Evolutionary conservation across 2,113 vertebrate species (phyloP).

Genomic region (Elephas maximus): DNA sequence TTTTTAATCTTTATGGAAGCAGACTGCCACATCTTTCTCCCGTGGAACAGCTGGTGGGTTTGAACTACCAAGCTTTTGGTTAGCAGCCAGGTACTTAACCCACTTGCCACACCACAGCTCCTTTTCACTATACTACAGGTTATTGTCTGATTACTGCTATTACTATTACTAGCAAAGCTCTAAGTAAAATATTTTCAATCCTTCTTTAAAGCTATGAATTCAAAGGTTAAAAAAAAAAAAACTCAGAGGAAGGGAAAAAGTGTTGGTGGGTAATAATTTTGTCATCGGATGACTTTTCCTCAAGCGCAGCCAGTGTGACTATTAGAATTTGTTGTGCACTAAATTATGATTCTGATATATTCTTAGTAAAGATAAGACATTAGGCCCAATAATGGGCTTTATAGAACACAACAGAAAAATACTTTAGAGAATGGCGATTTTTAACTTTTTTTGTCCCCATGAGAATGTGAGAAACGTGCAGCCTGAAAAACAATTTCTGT

Average conservation of each 20-base stretch:
- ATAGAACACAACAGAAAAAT: background rate
- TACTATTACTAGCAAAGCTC: background rate
- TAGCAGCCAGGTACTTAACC: background rate
- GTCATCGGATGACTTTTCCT: background rate
- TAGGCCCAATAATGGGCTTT: background rate
- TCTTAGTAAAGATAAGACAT: background rate
- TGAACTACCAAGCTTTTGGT: background rate
- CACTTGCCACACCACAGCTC: background rate
- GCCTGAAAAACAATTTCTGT: background rate
- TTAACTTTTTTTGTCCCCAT: background rate
- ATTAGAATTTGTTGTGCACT: background rate
- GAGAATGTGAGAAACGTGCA: background rate
- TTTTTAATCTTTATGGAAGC: background rate
- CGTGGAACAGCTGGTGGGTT: background rate
- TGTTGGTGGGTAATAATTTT: background rate
- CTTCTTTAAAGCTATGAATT: background rate
- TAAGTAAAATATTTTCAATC: background rate
- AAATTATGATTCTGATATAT: background rate
- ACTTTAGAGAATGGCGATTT: background rate
- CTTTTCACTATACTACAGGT: background rate
- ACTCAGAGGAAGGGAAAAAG: background rate
- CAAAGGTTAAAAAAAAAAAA: background rate
- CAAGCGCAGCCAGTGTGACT: background rate
- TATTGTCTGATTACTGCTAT: background rate
- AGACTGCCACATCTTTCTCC: background rate